Base-by-base conservation (phyloP, 1,140 invertebrate genomes). In the Gryon sp. region DNA sequence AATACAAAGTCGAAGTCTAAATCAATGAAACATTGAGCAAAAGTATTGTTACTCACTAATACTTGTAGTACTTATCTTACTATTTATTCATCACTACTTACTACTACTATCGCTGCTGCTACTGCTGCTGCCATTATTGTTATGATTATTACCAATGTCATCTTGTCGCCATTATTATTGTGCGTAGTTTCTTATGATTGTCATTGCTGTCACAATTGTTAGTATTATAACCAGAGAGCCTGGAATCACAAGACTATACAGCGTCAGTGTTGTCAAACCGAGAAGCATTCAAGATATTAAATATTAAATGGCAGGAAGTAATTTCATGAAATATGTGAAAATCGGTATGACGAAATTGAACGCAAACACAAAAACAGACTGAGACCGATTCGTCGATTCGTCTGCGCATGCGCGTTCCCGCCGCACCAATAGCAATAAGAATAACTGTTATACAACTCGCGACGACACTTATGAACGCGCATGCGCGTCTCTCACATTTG, bases 151-250 rank as follows among this genome's bases (percentile, higher is more conserved):
- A 80, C 73, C 75, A 82, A 79, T 68, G 76, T 80, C 69, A 79
- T 81, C 69, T 74, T 78, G 63, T 81, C 78, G 77, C 73, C 77
- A 80, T 80, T 79, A 83, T 80, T 78, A 82, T 79, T 80, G 80
- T 82, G 80, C 80, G 80, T 81, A 76, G 76, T 76, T 83, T 75
- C 65, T 70, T 80, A 77, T 79, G 69, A 78, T 75, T 80, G 74
- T 80, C 76, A 78, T 74, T 75, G 73, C 65, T 74, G 65, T 79
- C 63, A 70, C 72, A 76, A 79, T 79, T 60, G 76, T 82, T 79
- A 82, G 76, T 79, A 79, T 76, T 78, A 80, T 78, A 80, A 75
- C 78, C 80, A 82, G 59, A 66, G 52, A 78, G 63, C 74, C 76
- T 78, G 77, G 77, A 76, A 73, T 69, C 57, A 73, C 62, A 76